Percentiles rank a stretch among this genome's conserved stretches.
phyloP scores from a whole-genome alignment of 2,113 vertebrate genomes.

The Ceratotherium simum region DNA sequence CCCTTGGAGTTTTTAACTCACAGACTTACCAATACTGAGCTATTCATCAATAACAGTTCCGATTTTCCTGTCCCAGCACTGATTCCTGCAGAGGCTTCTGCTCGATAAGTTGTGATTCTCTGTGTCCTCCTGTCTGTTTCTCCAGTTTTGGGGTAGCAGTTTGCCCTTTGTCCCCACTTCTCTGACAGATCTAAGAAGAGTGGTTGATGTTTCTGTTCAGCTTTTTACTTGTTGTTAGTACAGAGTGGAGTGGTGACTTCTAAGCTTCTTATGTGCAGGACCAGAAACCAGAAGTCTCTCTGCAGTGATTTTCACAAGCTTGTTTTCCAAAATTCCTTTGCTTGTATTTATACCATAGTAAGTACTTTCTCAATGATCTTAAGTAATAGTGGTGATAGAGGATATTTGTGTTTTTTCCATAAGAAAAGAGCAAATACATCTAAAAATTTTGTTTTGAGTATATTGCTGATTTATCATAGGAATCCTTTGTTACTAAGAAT shows the following conservation, averaged over 20 bases:
- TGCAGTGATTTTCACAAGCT: neutral
- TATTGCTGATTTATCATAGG: neutral
- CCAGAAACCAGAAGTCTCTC: neutral
- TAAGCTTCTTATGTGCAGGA: neutral
- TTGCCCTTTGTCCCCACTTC: too few relatives aligned
- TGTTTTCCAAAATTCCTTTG: neutral
- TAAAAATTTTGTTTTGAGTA: neutral
- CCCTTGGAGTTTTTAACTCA: too few relatives aligned
- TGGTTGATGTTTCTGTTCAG: too few relatives aligned
- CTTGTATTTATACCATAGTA: neutral
- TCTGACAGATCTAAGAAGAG: too few relatives aligned
- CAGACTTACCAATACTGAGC: too few relatives aligned
- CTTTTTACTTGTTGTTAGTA: too few relatives aligned
- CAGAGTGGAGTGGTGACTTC: neutral
- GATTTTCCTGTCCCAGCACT: neutral
- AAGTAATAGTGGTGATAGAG: neutral
- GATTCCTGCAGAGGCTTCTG: neutral
- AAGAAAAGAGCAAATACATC: neutral
- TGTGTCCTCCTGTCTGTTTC: too few relatives aligned
- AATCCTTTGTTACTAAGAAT: neutral
- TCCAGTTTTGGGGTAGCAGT: too few relatives aligned
- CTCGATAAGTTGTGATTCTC: neutral
- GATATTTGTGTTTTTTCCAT: neutral
- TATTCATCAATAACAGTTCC: neutral
- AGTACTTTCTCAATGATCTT: neutral